phyloP scores from a whole-genome alignment of 1,140 invertebrate species.

The Oedothorax gibbosus region DNA sequence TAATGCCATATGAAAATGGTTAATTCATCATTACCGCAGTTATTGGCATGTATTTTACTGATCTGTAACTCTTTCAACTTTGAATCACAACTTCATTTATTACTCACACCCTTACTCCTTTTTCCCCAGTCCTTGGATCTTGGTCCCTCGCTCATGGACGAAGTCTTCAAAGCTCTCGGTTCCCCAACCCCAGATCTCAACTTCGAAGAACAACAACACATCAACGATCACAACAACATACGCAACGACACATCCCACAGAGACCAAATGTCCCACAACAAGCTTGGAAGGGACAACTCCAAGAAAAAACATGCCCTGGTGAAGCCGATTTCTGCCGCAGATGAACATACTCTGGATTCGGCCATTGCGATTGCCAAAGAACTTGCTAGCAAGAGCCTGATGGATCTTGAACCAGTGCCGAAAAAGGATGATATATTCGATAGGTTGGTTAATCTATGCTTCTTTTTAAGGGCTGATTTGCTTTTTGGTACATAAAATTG shows the following conservation, averaged over 20 bases:
- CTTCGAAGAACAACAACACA: conserved; percentile 71
- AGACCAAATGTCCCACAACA: conserved; percentile 66
- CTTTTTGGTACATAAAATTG: too few species aligned
- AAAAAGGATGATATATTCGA: conserved; percentile 62
- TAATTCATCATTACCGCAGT: too few species aligned
- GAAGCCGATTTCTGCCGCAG: conserved; percentile 93
- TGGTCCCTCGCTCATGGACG: conserved; percentile 91
- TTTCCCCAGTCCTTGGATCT: conserved; percentile 82
- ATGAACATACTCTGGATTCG: conserved; percentile 91
- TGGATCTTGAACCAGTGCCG: conserved; percentile 75
- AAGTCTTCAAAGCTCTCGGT: conserved; percentile 86
- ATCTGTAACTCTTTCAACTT: too few species aligned
- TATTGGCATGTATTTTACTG: too few species aligned
- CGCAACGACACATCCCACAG: conserved; percentile 75
- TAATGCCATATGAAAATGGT: too few species aligned
- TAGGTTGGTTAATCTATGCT: too few species aligned
- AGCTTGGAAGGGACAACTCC: conserved; percentile 64
- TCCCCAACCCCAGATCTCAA: conserved; percentile 62
- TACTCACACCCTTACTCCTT: too few species aligned
- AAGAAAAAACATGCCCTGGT: conserved; percentile 84
- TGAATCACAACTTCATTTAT: too few species aligned
- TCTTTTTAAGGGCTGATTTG: too few species aligned
- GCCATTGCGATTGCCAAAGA: conserved; percentile 95
- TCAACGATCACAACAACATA: conserved; percentile 79
- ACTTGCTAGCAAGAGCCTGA: conserved; percentile 88